Evolutionary conservation across 2,888 invertebrate species (phyloP).

Genomic region (Oithona nana): DNA sequence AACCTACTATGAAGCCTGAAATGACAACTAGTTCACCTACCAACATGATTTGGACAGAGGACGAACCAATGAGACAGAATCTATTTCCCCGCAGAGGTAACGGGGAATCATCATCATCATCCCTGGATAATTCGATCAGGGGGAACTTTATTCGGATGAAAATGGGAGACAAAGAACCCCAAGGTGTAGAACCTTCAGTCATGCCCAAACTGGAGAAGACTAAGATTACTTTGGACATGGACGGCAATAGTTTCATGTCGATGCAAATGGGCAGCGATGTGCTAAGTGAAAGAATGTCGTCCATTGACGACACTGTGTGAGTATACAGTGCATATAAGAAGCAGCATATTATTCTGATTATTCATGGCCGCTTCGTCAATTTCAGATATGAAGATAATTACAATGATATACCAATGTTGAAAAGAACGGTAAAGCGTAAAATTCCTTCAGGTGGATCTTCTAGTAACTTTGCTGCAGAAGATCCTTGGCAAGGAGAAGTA

Average conservation of each 20-base stretch:
- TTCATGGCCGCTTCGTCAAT: no score
- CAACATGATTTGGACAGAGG: neutral
- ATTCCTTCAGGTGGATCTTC: no score
- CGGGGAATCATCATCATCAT: neutral
- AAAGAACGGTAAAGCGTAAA: no score
- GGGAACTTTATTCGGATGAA: neutral
- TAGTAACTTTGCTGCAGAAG: no score
- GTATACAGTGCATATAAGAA: no score
- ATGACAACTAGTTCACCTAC: neutral
- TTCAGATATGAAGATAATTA: neutral
- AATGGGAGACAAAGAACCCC: neutral
- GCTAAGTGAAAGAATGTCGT: neutral
- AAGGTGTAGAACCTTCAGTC: neutral
- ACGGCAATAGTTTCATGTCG: neutral
- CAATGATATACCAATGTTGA: no score
- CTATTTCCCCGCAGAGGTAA: neutral
- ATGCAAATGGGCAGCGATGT: neutral
- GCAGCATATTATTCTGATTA: constrained; percentile 3
- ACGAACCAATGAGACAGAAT: neutral
- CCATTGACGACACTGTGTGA: no score
- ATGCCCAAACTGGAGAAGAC: neutral
- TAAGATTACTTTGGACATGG: neutral
- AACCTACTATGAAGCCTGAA: neutral
- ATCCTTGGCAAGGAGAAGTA: neutral
- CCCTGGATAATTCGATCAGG: neutral